Conservation (phyloP, 1,140 invertebrate genomes). For the Drosophila rhopaloa region DNA sequence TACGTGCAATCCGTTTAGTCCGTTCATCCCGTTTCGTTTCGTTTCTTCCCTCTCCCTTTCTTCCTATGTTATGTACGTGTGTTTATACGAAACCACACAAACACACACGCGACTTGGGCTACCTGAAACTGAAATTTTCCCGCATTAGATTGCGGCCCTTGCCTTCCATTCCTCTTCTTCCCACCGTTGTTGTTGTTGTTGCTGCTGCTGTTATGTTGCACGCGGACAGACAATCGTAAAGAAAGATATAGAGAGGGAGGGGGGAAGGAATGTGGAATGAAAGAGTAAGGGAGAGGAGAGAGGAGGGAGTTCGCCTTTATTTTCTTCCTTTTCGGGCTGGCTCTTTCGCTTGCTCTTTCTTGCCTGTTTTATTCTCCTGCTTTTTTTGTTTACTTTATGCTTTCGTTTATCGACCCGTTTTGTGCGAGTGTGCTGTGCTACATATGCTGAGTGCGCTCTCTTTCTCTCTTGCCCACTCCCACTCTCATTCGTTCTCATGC, state of each 20-base stretch:
- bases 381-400: slow-evolving; percentile 82
- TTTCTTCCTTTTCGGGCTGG: slow-evolving; percentile 8
- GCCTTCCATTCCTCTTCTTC: slow-evolving; percentile 23
- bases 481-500: slow-evolving; percentile 7
- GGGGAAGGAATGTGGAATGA: slow-evolving; percentile 15
- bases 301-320: slow-evolving; percentile 47
- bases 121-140: slow-evolving; percentile 82
- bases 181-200: slow-evolving; percentile 41
- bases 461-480: slow-evolving; percentile 42
- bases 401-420: slow-evolving; percentile 83
- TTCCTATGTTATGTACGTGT: slow-evolving; percentile 8
- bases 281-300: neutral
- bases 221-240: slow-evolving; percentile 54
- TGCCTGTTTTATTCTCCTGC: slow-evolving; percentile 39
- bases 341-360: slow-evolving; percentile 52
- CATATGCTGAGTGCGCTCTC: slow-evolving; percentile 44
- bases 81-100: slow-evolving; percentile 5
- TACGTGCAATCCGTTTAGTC: slow-evolving; percentile 33
- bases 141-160: slow-evolving; percentile 71
- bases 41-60: slow-evolving; percentile 12
- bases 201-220: slow-evolving; percentile 66
- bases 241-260: slow-evolving; percentile 29
- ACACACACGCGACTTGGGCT: slow-evolving; percentile 41
- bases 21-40: slow-evolving; percentile 28
- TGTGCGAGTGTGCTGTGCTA: slow-evolving; percentile 66